Conservation (phyloP, 1,140 invertebrate species). For the Brachionus paranguensis region DNA sequence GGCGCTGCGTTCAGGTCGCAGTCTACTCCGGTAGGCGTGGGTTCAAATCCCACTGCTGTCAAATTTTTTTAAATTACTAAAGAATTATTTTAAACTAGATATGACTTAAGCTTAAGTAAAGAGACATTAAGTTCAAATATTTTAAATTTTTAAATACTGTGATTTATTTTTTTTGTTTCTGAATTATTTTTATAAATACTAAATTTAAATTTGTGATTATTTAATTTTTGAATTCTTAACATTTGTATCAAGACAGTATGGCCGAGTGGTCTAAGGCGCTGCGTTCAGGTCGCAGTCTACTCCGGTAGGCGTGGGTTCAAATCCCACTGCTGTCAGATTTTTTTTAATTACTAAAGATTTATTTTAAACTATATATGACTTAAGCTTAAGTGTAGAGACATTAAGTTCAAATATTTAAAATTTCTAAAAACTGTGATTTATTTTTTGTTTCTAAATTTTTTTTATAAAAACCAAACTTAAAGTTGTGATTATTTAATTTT, state of each 20-base stretch:
- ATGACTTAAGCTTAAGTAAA: background rate
- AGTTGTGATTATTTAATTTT: no score
- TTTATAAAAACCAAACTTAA: no score
- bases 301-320: slow-evolving; percentile 1
- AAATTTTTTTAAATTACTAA: background rate
- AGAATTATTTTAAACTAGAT: background rate
- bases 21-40: slow-evolving; percentile 21
- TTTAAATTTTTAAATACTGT: no score
- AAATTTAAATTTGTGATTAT: no score
- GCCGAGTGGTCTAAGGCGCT: background rate
- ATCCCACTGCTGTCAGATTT: slow-evolving; percentile 18
- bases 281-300: background rate
- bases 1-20: slow-evolving; percentile 27
- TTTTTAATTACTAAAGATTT: background rate
- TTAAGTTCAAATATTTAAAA: no score
- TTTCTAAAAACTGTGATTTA: no score
- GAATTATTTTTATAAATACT: no score
- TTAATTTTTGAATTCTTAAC: background rate
- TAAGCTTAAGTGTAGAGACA: no score
- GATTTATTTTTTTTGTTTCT: no score
- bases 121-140: no score
- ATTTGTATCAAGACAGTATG: background rate
- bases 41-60: slow-evolving; percentile 29
- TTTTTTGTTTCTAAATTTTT: no score
- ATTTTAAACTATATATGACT: no score